Evolutionary conservation across 1,140 invertebrate species (phyloP), one percentile per base, ranked within the genome.

Genomic region (Tetranychus urticae): DNA sequence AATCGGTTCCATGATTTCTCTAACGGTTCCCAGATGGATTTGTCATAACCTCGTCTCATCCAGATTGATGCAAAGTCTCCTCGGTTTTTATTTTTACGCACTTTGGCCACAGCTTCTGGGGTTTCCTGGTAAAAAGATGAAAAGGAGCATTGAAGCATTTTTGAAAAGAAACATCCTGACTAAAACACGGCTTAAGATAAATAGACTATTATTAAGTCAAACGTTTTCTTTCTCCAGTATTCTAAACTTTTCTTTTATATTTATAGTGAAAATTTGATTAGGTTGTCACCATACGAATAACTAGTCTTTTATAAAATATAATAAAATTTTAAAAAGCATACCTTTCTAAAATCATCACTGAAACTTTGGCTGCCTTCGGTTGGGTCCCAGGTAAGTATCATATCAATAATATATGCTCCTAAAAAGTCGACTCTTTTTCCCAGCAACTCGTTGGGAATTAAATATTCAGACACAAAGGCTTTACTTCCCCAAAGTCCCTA

Each of bases 361-460:
- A 64, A n/a, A n/a, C 55, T 47, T 61, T 64, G 63, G 23, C 56
- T 62, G 8, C 37, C 33, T 7, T 65, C 60, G 4, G 66, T 65
- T 10, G 62, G 65, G 7, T 70, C 68, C 56, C 69, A 75, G 63
- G 73, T 72, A 62, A 73, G 65, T 33, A 75, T 68, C 37, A 72
- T 72, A 63, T 75, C 74, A 61, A 75, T 61, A 35, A 75, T 70
- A 60, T 72, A 73, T 1, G 74, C 74, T 33, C 74, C 74, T 5
- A 50, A 39, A 45, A 64, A 64, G 52, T 63, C 64, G 56, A 58
- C 56, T 23, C 64, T 34, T 42, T 60, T 54, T 23, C 55, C 57
- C 3, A 31, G 61, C 36, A 66, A 60, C 34, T 65, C 61, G n/a
- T 65, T 54, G 7, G 65, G 65, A 58, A 70, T 67, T 14, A 75